Base-by-base conservation (phyloP, 2,113 vertebrate species). In the Ciconia boyciana region DNA sequence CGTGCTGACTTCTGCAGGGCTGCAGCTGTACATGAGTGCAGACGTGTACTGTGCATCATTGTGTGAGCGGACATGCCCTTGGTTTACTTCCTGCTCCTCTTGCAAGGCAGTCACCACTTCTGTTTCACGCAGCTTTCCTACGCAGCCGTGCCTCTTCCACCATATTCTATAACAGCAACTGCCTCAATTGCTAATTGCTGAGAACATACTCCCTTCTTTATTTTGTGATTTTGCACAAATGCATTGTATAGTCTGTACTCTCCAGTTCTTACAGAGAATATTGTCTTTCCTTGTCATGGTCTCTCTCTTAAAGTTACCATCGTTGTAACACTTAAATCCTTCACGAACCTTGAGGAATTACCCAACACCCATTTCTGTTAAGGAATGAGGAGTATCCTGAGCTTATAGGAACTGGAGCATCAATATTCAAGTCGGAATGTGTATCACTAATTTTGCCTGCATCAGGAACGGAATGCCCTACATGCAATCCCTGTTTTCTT, bases 11-110 rank as follows among this genome's bases (percentile, higher is more conserved):
- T 57, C 36, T 3, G 2, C 1, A 0, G n/a, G 46, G 26, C 80
- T 76, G 39, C 69, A 81, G 68, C 46, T 49, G 20, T 64, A 19
- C 22, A 1, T 12, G 34, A 51, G 24, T 17, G 16, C 58, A 77
- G 44, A 22, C 9, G 5, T 1, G 22, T 22, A 6, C 24, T 0
- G 0, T 19, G 18, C n/a, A 58, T 16, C 5, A 1, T 7, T 36
- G 39, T 60, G 39, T 26, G 52, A 77, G 36, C 21, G 52, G 36
- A 21, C 13, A 0, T 51, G 17, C 12, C 68, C 52, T 46, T 51
- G 2, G 0, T 34, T 81, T 57, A 19, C 51, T 20, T 66, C 41
- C 17, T n/a, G 34, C 57, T 48, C n/a, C 75, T 48, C 65, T 44
- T 60, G 32, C n/a, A 46, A 29, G 41, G 31, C 39, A 54, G 31